Base-by-base conservation (phyloP, 2,113 vertebrate genomes). In the Lophotis ruficrista region DNA sequence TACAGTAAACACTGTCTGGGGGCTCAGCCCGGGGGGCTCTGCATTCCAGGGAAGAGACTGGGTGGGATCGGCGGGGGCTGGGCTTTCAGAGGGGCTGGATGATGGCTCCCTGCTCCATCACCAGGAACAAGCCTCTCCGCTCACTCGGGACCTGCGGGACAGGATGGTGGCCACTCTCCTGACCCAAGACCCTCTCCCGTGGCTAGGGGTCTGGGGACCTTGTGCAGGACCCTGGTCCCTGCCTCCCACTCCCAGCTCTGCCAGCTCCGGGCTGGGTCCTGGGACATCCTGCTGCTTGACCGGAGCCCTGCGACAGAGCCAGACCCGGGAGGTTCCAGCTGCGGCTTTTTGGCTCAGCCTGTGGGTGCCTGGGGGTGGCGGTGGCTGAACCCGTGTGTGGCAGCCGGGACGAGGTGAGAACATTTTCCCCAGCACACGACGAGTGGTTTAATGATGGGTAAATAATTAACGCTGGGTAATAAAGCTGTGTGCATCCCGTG, bases 31-130 rank as follows among this genome's bases (percentile, higher is more conserved):
- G 70, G 91, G 94, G 93, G 82, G 80, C 93, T 91, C 92, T 1
- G 54, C 92, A 94, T 97, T 95, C 94, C 95, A 96, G 93, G 91
- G 87, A 95, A 87, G 89, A 90, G 89, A 65, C 89, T 91, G 65
- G 3, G 90, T 81, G 93, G 88, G 88, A 68, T 57, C 76, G 92
- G 82, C n/a, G 56, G 78, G 28, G 87, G 12, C 51, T 35, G 61
- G 38, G 78, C 71, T 85, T 83, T 60, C 41, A 4, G 17, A 81
- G 6, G 70, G 24, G 30, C 10, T 89, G 87, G 58, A 51, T 18
- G 6, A 30, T 6, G 58, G 91, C 20, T 95, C 81, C 47, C 3
- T 3, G 53, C 54, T 83, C 62, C 35, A 31, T 3, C 2, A 1
- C 60, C 65, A 31, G 89, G 16, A 60, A 38, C 15, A 20, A 86